phyloP scores from a whole-genome alignment of 2,888 invertebrate genomes.

The Hirtodrosophila duncani region DNA sequence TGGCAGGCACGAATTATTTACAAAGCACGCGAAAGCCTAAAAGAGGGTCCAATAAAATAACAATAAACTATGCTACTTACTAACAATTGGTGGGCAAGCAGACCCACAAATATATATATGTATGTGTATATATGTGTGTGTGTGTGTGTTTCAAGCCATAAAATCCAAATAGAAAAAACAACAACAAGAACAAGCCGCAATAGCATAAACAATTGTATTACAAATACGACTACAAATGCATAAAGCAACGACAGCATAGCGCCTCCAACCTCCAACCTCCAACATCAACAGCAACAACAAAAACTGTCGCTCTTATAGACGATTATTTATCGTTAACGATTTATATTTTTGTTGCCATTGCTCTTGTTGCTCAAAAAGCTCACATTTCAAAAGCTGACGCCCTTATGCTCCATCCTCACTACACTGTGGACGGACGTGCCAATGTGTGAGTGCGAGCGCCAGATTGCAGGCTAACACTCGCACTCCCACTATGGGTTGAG shows the following conservation, averaged over 20 bases:
- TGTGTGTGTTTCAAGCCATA: constrained; percentile 45
- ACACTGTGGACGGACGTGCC: constrained; percentile 43
- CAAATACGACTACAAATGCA: constrained; percentile 70
- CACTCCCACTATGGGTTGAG: too few relatives aligned
- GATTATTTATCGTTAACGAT: constrained; percentile 72
- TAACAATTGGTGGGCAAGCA: constrained; percentile 47
- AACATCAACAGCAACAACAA: constrained; percentile 32
- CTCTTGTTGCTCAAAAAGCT: constrained; percentile 34
- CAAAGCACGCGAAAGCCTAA: constrained; percentile 70
- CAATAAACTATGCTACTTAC: constrained; percentile 68
- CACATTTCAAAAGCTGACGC: constrained; percentile 53
- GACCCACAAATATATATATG: constrained; percentile 11
- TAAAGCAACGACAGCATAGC: constrained; percentile 44
- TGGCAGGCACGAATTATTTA: constrained; percentile 70
- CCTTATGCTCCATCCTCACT: constrained; percentile 6
- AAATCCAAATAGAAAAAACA: constrained; percentile 51
- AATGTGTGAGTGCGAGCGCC: constrained; percentile 55
- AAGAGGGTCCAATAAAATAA: constrained; percentile 68
- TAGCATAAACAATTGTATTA: constrained; percentile 70
- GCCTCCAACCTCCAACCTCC: constrained; percentile 7
- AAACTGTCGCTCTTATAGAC: constrained; percentile 48
- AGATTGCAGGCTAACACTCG: constrained; percentile 50
- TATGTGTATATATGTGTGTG: constrained; percentile 3
- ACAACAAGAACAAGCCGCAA: constrained; percentile 43
- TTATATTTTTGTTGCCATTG: constrained; percentile 48